Percentiles rank a stretch among this genome's conserved stretches.
Conservation (phyloP, 2,888 invertebrate species). For the Eupithecia dodoneata region DNA sequence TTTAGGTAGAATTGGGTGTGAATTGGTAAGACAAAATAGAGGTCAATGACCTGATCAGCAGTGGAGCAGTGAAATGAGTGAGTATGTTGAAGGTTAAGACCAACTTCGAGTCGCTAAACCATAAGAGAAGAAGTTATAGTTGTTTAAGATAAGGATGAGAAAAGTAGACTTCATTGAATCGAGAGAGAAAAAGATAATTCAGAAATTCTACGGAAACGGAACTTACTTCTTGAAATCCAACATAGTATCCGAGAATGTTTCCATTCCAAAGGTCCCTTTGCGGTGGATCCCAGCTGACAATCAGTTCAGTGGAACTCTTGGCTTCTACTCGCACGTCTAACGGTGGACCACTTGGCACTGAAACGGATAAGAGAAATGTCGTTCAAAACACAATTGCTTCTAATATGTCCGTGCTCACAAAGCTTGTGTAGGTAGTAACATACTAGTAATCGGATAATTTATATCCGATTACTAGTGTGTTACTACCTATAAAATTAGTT, state of each 20-base stretch:
- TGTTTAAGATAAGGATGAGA: background rate
- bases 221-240: constrained; percentile 90
- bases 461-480: too few relatives aligned
- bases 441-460: too few relatives aligned
- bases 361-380: constrained; percentile 37
- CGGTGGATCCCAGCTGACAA: constrained; percentile 94
- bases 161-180: background rate
- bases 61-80: background rate
- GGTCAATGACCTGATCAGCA: background rate
- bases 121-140: background rate
- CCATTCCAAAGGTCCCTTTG: constrained; percentile 94
- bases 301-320: constrained; percentile 92
- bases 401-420: background rate
- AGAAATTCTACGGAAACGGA: background rate
- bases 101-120: background rate
- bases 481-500: too few relatives aligned
- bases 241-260: constrained; percentile 93
- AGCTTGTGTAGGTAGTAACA: too few relatives aligned
- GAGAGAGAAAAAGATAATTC: background rate
- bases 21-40: background rate
- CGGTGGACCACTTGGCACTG: constrained; percentile 92
- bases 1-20: background rate
- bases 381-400: background rate
- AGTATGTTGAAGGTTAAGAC: background rate
- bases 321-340: constrained; percentile 92